phyloP scores from a whole-genome alignment of 2,797 vertebrate genomes.

The Chiroxiphia lanceolata region DNA sequence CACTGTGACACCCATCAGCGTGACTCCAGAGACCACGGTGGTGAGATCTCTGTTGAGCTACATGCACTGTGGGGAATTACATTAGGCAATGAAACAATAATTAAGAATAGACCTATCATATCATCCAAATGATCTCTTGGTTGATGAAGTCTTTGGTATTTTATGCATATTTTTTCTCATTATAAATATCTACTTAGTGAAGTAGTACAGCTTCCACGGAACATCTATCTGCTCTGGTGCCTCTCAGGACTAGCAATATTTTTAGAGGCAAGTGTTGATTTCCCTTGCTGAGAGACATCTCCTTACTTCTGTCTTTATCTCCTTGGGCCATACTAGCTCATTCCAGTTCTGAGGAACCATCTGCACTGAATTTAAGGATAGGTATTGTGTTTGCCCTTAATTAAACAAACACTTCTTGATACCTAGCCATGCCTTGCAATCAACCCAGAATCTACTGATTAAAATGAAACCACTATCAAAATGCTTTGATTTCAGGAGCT shows the following conservation, averaged over 20 bases:
- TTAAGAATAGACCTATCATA: neutral
- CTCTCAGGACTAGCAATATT: neutral
- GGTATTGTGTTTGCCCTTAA: neutral
- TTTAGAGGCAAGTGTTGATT: neutral
- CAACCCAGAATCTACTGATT: neutral
- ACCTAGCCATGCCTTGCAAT: neutral
- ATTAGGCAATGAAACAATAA: neutral
- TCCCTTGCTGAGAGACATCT: neutral
- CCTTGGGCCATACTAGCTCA: neutral
- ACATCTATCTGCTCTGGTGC: neutral
- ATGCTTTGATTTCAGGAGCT: neutral
- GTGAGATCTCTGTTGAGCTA: neutral
- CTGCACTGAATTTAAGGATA: neutral
- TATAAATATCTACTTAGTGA: neutral
- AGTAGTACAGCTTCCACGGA: neutral
- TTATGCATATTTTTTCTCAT: neutral
- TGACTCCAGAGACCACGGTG: neutral
- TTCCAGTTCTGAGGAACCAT: neutral
- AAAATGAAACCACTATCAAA: neutral
- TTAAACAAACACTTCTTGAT: neutral
- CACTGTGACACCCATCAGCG: neutral
- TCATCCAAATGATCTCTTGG: neutral
- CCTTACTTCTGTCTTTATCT: neutral
- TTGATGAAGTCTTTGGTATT: neutral
- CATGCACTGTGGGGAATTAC: neutral